Base-by-base conservation (phyloP, 2,888 invertebrate genomes). In the Lysandra coridon region DNA sequence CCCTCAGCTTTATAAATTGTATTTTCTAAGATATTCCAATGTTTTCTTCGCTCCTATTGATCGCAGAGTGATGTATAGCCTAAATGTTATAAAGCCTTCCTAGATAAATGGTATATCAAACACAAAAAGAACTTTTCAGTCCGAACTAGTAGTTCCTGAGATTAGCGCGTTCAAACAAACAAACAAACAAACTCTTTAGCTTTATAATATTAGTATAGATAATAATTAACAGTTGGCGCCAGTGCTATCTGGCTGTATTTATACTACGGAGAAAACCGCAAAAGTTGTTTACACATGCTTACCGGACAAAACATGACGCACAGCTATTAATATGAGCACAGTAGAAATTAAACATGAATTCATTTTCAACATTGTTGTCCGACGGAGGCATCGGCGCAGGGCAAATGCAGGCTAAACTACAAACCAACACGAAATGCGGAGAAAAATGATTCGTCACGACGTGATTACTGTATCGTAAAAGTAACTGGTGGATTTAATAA, bases 371-470 rank as follows among this genome's bases (percentile, higher is more conserved):
- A 33, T 69, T 33, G 14, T 33, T 37, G 12, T 78, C 74, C 80
- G 33, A 37, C 33, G 33, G 5, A 69, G 14, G 69, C 33, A 69
- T 14, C 64, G 17, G 33, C 17, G 69, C 69, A 37, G 14, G 14
- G 69, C 33, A 37, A 69, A 69, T 69, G 69, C 69, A 69, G 17
- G 14, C 33, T 69, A 33, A 69, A 69, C 69, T 33, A 69, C 33
- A 69, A 37, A 69, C 37, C 69, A 33, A 75, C 44, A 49, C 49
- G 23, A 53, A 82, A 82, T 80, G 81, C 84, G 82, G 74, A 81
- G 79, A 83, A 79, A 84, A 83, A 79, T 79, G 81, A 84, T 84
- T 84, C 64, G 84, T 80, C 80, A 60, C 79, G 82, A 60, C 79
- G 82, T 78, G 78, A 57, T 57, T 79, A 79, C 78, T 75, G 69